A percentile compares a stretch with the other conserved stretches of the same genome.
Evolutionary conservation across 1,140 invertebrate genomes (phyloP).

Genomic region (Laupala kohalensis): DNA sequence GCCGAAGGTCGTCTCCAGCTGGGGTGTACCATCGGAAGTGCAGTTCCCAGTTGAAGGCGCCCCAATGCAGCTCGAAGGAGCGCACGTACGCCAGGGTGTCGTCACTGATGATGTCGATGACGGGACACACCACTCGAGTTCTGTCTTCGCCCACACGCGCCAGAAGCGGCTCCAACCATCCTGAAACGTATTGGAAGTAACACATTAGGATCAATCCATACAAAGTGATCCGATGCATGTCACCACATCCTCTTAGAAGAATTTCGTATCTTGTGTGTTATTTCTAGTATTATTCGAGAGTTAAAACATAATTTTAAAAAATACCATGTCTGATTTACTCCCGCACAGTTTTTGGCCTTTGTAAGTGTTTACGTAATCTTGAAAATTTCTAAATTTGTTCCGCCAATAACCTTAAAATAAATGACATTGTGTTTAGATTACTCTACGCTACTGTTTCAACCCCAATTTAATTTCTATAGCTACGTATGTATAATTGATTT

Average conservation of each 20-base stretch:
- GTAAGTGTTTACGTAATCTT: neutral
- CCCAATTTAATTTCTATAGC: too few relatives aligned
- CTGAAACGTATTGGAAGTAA: constrained; percentile 25
- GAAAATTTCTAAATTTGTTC: neutral
- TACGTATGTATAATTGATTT: too few relatives aligned
- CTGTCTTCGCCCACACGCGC: constrained; percentile 57
- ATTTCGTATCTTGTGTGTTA: too few relatives aligned
- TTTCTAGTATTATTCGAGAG: too few relatives aligned
- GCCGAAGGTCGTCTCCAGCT: constrained; percentile 39
- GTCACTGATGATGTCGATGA: constrained; percentile 92
- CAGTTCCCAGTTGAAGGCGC: constrained; percentile 93
- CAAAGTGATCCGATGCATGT: too few relatives aligned
- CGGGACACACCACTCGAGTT: constrained; percentile 74
- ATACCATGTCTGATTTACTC: neutral
- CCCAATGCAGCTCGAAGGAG: constrained; percentile 87
- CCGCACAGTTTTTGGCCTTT: neutral
- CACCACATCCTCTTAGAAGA: too few relatives aligned
- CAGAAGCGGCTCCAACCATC: constrained; percentile 82
- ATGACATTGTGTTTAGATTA: neutral
- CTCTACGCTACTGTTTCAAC: too few relatives aligned
- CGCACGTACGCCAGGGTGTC: constrained; percentile 82
- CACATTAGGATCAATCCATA: neutral
- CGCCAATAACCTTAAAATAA: neutral
- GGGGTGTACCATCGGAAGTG: constrained; percentile 67
- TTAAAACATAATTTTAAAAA: too few relatives aligned